Evolutionary conservation across 2,888 invertebrate species (phyloP).

Genomic region (Didymodactylos carnosus): DNA sequence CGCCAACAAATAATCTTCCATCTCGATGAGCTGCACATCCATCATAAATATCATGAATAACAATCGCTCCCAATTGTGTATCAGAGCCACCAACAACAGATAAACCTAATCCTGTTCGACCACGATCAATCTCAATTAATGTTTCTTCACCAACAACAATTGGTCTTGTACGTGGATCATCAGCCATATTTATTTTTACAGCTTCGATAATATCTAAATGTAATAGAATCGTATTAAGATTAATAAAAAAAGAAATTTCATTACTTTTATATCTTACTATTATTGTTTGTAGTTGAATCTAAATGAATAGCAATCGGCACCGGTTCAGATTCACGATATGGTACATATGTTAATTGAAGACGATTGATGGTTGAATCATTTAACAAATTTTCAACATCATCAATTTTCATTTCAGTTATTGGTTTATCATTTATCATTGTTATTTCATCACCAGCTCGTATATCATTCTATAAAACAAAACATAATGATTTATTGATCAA

Average conservation of each 20-base stretch:
- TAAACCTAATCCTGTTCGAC: conserved; percentile 64
- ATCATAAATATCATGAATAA: conserved; percentile 74
- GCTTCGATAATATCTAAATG: background rate
- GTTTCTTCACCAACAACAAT: conserved; percentile 42
- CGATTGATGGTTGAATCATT: background rate
- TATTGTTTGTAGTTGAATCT: background rate
- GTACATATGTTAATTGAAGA: background rate
- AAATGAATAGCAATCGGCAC: background rate
- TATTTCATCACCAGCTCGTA: conserved; percentile 3
- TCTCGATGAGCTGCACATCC: conserved; percentile 75
- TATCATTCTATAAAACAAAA: background rate
- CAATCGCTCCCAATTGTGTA: conserved; percentile 56
- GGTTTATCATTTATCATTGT: background rate
- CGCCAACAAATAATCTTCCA: conserved; percentile 67
- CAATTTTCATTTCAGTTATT: conserved; percentile 2
- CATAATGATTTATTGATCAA: background rate
- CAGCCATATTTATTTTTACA: background rate
- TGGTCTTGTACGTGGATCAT: conserved; percentile 1
- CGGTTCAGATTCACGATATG: background rate
- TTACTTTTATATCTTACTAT: background rate
- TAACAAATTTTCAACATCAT: conserved; percentile 1
- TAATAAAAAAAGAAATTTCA: too few relatives aligned
- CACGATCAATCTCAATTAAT: conserved; percentile 67
- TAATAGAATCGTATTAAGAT: background rate
- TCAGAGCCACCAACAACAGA: conserved; percentile 78